Percentiles rank a stretch among this genome's conserved stretches.
Evolutionary conservation across 2,888 invertebrate species (phyloP).

Genomic region (Dinocampus coccinellae): DNA sequence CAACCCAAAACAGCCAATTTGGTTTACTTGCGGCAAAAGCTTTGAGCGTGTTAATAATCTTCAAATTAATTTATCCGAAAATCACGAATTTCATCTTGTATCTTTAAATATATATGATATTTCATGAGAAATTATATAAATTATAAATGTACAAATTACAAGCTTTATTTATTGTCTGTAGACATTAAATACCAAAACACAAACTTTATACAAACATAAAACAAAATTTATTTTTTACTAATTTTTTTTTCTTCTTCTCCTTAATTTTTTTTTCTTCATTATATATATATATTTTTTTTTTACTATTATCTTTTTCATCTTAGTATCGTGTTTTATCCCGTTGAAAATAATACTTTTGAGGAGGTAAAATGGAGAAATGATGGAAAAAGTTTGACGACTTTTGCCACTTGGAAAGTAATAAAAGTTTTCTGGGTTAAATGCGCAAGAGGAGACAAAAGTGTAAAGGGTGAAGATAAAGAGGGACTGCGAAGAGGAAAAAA

Average conservation of each 20-base stretch:
- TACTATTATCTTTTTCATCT: neutral
- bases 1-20: neutral
- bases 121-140: constrained; percentile 15
- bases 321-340: neutral
- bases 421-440: constrained; percentile 34
- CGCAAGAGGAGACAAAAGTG: constrained; percentile 14
- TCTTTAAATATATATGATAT: neutral
- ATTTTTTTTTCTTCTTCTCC: neutral
- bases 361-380: constrained; percentile 35
- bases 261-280: neutral
- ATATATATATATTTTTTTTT: neutral
- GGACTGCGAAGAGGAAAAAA: constrained; percentile 29
- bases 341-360: constrained; percentile 7
- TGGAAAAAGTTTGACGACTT: constrained; percentile 41
- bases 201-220: neutral
- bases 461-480: constrained; percentile 15
- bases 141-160: neutral
- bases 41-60: constrained; percentile 27
- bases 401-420: constrained; percentile 39
- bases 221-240: neutral
- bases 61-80: constrained; percentile 33
- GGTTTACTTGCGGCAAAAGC: neutral
- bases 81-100: constrained; percentile 18
- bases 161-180: neutral
- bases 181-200: neutral